Evolutionary conservation across 2,888 invertebrate genomes (phyloP).

Genomic region (Scotopteryx bipunctaria): DNA sequence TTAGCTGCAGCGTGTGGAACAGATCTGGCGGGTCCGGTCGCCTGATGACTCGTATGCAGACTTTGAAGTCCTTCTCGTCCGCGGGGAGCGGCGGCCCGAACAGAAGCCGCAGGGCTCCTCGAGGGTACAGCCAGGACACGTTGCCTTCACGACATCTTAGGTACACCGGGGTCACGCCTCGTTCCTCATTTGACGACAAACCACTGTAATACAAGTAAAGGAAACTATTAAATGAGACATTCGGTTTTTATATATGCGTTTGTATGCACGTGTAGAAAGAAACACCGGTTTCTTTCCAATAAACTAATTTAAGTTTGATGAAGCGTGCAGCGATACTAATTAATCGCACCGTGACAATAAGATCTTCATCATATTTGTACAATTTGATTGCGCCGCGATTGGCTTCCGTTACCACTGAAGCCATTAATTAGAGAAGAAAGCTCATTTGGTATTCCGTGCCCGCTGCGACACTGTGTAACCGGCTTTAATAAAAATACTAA

Average conservation of each 20-base stretch:
- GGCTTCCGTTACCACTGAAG: constrained; percentile 48
- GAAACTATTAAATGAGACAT: constrained; percentile 31
- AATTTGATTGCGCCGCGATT: constrained; percentile 56
- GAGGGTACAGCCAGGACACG: constrained; percentile 90
- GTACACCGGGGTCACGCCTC: constrained; percentile 90
- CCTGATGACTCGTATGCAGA: constrained; percentile 85
- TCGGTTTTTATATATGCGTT: too few relatives aligned
- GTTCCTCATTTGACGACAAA: constrained; percentile 71
- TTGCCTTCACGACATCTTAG: constrained; percentile 88
- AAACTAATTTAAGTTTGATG: constrained; percentile 2
- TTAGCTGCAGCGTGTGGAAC: constrained; percentile 69
- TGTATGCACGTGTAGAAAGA: too few relatives aligned
- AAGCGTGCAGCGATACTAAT: constrained; percentile 18
- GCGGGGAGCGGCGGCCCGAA: constrained; percentile 84
- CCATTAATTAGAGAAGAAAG: constrained; percentile 57
- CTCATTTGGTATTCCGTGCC: constrained; percentile 64
- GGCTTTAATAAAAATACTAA: constrained; percentile 55
- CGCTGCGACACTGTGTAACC: constrained; percentile 50
- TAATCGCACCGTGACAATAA: constrained; percentile 40
- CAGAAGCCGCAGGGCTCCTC: constrained; percentile 87
- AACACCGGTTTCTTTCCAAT: constrained; percentile 3
- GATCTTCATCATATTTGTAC: constrained; percentile 62
- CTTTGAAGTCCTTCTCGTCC: constrained; percentile 85
- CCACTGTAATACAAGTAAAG: constrained; percentile 80
- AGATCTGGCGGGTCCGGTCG: constrained; percentile 83